Evolutionary conservation across 1,140 invertebrate genomes (phyloP).

Genomic region (Lepidurus couesii): DNA sequence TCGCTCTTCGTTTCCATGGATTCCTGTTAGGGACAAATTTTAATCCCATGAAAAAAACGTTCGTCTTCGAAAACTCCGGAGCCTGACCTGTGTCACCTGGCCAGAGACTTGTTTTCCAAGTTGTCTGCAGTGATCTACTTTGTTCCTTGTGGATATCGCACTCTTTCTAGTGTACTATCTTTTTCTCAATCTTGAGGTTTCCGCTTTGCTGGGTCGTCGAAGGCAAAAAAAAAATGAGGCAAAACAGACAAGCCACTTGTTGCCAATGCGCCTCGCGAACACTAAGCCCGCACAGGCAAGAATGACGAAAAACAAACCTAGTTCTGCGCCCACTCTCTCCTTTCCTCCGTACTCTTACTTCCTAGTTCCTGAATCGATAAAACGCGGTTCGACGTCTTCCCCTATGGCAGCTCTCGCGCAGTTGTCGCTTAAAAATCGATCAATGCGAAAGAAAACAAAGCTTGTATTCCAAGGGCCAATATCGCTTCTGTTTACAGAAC

Average conservation of each 20-base stretch:
- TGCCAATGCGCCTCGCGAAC: background rate
- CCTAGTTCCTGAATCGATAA: background rate
- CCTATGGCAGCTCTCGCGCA: too few relatives aligned
- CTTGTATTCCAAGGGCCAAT: too few relatives aligned
- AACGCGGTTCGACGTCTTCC: background rate
- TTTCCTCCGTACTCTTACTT: background rate
- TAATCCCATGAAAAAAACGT: background rate
- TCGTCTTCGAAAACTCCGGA: background rate
- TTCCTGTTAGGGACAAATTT: background rate
- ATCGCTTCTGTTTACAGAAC: too few relatives aligned
- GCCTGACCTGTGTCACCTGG: background rate
- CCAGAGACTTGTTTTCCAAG: background rate
- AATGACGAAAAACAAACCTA: background rate
- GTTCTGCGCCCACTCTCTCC: background rate
- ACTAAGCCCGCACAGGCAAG: background rate
- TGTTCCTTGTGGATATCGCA: background rate
- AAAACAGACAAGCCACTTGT: constrained; percentile 10
- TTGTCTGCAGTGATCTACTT: background rate
- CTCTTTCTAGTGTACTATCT: background rate
- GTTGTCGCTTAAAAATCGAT: too few relatives aligned
- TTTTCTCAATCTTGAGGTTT: background rate
- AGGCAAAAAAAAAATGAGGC: constrained; percentile 17
- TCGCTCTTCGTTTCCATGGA: background rate
- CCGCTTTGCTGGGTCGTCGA: background rate
- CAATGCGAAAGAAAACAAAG: background rate